Evolutionary conservation across 2,888 invertebrate genomes (phyloP).

Genomic region (Elmis aenea): DNA sequence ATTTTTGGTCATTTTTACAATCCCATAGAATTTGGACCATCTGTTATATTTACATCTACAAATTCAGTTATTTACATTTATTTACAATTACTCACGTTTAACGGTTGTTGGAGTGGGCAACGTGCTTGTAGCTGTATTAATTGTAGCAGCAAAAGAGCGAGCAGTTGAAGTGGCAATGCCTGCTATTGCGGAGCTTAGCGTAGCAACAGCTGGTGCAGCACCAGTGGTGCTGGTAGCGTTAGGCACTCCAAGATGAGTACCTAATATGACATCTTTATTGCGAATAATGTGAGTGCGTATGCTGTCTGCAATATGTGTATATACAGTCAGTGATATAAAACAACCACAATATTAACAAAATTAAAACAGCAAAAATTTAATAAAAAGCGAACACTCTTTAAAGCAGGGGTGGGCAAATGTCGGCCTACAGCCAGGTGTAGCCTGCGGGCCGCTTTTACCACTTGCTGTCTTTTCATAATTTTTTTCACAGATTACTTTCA

Average conservation of each 20-base stretch:
- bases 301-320: constrained; percentile 46
- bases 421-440: not conserved
- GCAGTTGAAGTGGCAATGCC: constrained; percentile 45
- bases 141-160: constrained; percentile 31
- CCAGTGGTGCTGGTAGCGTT: constrained; percentile 49
- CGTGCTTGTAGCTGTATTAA: constrained; percentile 32
- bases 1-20: too few relatives aligned
- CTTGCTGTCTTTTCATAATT: too few relatives aligned
- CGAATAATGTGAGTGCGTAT: constrained; percentile 70
- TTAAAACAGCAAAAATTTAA: not conserved
- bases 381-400: not conserved
- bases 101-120: constrained; percentile 46
- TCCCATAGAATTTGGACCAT: too few relatives aligned
- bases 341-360: too few relatives aligned
- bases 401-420: too few relatives aligned
- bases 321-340: too few relatives aligned
- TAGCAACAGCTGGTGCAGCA: constrained; percentile 44
- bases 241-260: constrained; percentile 58
- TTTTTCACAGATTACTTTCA: too few relatives aligned
- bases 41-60: too few relatives aligned
- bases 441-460: too few relatives aligned
- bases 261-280: constrained; percentile 66
- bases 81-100: constrained; percentile 42
- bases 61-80: not conserved
- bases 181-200: constrained; percentile 35